Percentiles rank a stretch among this genome's conserved stretches.
These are phyloP conservation scores for Diaprepes abbreviatus DNA, from an alignment of 2,888 invertebrate genomes.

Conservation along the genomic window DNA sequence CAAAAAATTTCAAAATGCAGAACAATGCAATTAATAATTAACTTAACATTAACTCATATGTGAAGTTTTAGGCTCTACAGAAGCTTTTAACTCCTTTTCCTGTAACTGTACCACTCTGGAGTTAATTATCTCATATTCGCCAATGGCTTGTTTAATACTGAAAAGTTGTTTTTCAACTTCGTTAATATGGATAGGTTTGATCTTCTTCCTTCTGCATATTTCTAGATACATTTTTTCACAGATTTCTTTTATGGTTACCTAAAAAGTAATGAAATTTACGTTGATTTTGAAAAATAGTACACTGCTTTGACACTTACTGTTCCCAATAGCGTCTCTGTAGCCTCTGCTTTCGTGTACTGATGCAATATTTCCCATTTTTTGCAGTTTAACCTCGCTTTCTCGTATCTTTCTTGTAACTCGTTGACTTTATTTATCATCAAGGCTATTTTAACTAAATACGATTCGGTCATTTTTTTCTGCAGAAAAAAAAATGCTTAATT, in stretches of 20 bases:
- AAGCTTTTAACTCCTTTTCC: conserved; percentile 41
- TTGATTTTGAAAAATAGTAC: no score
- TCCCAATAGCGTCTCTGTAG: conserved; percentile 42
- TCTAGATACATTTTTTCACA: conserved; percentile 49
- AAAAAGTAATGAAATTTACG: no score
- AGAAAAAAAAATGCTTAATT: no score
- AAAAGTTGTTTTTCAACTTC: conserved; percentile 49
- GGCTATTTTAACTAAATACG: conserved; percentile 31
- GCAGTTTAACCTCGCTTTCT: conserved; percentile 34
- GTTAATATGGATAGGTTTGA: conserved; percentile 39
- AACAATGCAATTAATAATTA: no score
- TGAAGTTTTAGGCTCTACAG: conserved; percentile 42
- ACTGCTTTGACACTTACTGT: no score
- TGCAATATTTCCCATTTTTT: conserved; percentile 50
- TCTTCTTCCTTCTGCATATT: conserved; percentile 49
- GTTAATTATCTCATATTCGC: conserved; percentile 50
- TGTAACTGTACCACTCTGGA: conserved; percentile 33
- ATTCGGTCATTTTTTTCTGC: conserved; percentile 38
- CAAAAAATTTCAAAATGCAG: no score
- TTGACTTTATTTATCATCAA: conserved; percentile 44
- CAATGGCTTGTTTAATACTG: conserved; percentile 49
- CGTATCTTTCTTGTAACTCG: conserved; percentile 43
- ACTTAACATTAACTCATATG: neutral
- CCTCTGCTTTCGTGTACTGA: conserved; percentile 27
- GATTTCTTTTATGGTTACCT: conserved; percentile 48